Percentiles rank a stretch among this genome's conserved stretches.
Evolutionary conservation across 2,113 vertebrate genomes (phyloP).

Genomic region (Ceyx melanurus): DNA sequence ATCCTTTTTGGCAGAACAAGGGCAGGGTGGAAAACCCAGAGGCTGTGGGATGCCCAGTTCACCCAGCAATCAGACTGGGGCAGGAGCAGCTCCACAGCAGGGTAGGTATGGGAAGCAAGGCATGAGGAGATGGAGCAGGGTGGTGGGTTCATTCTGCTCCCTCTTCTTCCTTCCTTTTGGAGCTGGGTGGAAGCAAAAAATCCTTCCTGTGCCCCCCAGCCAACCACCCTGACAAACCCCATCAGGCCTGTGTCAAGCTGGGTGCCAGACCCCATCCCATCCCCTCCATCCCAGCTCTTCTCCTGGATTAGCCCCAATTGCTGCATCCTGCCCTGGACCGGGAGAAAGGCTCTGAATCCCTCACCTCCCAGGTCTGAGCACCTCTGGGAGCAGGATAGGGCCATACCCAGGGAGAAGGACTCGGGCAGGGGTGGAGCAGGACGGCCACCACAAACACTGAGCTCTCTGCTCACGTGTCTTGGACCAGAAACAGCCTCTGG

Average conservation of each 20-base stretch:
- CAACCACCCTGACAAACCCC: accelerated
- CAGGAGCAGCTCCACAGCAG: accelerated
- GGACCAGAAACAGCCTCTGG: accelerated
- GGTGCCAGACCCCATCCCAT: neutral
- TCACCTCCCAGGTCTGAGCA: neutral
- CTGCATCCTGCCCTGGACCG: neutral
- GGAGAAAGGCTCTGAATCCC: neutral
- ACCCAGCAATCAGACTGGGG: accelerated
- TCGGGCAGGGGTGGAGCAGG: neutral
- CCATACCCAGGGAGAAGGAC: neutral
- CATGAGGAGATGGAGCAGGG: neutral
- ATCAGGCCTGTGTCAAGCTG: neutral
- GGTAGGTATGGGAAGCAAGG: accelerated
- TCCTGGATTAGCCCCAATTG: neutral
- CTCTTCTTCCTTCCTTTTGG: neutral
- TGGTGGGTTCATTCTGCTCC: neutral
- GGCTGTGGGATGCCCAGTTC: accelerated
- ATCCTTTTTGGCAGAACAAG: neutral
- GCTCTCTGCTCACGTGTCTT: accelerated
- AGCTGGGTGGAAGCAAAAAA: neutral
- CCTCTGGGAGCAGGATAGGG: neutral
- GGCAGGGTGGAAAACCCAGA: neutral
- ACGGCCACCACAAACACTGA: accelerated
- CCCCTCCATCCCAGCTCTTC: neutral
- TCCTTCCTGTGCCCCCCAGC: neutral